Evolutionary conservation across 2,888 invertebrate genomes (phyloP).

Genomic region (Conomelus anceps): DNA sequence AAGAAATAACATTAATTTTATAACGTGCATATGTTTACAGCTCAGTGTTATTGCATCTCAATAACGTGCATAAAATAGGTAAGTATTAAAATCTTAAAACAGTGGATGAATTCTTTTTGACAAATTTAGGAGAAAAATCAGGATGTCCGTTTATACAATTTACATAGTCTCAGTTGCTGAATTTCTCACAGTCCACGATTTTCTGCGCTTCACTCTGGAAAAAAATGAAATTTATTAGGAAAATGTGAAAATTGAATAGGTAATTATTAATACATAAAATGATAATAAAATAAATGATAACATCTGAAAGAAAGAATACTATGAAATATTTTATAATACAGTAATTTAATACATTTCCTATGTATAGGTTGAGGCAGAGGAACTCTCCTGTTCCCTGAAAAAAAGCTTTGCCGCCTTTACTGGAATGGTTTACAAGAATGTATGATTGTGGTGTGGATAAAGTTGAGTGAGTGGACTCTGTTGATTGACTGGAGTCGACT

Average conservation of each 20-base stretch:
- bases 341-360: too few species aligned
- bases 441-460: too few species aligned
- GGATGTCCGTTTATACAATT: neutral
- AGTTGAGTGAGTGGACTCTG: too few species aligned
- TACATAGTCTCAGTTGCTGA: slow-evolving; percentile 23
- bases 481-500: too few species aligned
- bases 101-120: neutral
- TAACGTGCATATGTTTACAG: neutral
- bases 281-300: too few species aligned
- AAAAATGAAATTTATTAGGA: slow-evolving; percentile 2
- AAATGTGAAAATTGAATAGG: neutral
- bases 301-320: too few species aligned
- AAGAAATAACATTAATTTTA: neutral
- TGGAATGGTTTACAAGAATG: too few species aligned
- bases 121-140: neutral
- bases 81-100: neutral
- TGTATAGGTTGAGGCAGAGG: too few species aligned
- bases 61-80: neutral
- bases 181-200: slow-evolving; percentile 33
- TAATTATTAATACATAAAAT: neutral
- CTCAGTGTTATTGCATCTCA: too few species aligned
- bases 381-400: too few species aligned
- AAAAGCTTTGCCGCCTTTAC: too few species aligned
- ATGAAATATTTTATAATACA: too few species aligned
- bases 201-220: slow-evolving; percentile 34